Evolutionary conservation across 2,113 vertebrate genomes (phyloP).

Genomic region (Corydoras maculifer): DNA sequence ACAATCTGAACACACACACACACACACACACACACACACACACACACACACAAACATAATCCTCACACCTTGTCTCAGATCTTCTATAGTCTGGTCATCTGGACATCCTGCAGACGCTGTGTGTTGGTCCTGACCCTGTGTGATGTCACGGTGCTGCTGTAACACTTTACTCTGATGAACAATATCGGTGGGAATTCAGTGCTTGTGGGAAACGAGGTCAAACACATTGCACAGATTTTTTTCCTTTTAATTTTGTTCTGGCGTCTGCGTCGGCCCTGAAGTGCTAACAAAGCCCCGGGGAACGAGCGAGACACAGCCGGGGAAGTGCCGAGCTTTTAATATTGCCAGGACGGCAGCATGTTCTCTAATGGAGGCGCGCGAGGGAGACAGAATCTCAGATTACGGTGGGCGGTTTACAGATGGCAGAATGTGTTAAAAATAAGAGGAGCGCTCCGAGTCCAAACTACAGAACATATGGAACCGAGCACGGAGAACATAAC

Average conservation of each 20-base stretch:
- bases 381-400: constrained; percentile 5
- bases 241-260: constrained; percentile 34
- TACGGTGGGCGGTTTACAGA: background rate
- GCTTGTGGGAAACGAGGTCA: constrained; percentile 33
- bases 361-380: constrained; percentile 16
- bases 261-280: constrained; percentile 21
- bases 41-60: too few relatives aligned
- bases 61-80: too few relatives aligned
- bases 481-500: too few relatives aligned
- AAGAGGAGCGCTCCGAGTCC: background rate
- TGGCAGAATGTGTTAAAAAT: background rate
- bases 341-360: constrained; percentile 2
- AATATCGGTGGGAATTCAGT: background rate
- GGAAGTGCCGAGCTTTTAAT: constrained; percentile 26
- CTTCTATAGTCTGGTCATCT: too few relatives aligned
- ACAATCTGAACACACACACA: too few relatives aligned
- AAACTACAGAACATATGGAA: too few relatives aligned
- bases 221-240: constrained; percentile 19
- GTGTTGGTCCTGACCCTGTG: too few relatives aligned
- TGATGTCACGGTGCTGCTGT: constrained; percentile 7
- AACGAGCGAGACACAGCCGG: constrained; percentile 21
- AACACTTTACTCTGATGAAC: constrained; percentile 14
- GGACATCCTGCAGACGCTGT: too few relatives aligned
- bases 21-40: too few relatives aligned
- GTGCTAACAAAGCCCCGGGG: constrained; percentile 26